Percentiles rank a stretch among this genome's conserved stretches.
Evolutionary conservation across 1,140 invertebrate genomes (phyloP).

Genomic region (Acyrthosiphon pisum): DNA sequence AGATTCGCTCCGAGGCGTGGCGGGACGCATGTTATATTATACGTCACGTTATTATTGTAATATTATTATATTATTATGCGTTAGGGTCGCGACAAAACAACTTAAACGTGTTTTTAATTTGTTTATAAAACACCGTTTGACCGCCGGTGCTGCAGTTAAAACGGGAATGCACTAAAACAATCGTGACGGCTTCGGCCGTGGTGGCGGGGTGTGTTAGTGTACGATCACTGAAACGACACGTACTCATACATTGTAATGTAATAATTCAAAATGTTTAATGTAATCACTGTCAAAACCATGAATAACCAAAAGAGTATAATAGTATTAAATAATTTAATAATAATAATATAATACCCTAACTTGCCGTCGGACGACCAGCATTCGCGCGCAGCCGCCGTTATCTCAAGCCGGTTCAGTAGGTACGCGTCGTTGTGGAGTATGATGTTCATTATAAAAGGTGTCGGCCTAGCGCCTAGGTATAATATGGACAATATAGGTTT

Average conservation of each 20-base stretch:
- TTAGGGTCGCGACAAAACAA: constrained; percentile 21
- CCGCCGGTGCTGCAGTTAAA: background rate
- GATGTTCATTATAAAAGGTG: background rate
- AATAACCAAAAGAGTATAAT: constrained; percentile 18
- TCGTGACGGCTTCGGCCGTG: background rate
- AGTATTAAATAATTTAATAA: background rate
- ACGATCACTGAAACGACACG: background rate
- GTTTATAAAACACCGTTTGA: background rate
- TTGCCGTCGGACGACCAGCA: background rate
- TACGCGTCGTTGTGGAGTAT: background rate
- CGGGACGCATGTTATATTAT: too few relatives aligned
- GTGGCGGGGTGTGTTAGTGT: background rate
- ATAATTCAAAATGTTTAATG: constrained; percentile 31
- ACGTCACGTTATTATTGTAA: background rate
- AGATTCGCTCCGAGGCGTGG: background rate
- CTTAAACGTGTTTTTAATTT: constrained; percentile 21
- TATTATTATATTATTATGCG: background rate
- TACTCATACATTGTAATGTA: constrained; percentile 1
- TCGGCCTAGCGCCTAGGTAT: background rate
- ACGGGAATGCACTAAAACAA: background rate
- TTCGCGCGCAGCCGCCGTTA: background rate
- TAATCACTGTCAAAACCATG: constrained; percentile 12
- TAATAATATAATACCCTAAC: background rate
- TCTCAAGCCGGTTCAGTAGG: background rate
- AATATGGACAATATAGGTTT: background rate